These are phyloP conservation scores for Athripsodes cinereus DNA, from an alignment of 2,888 invertebrate genomes.

Conservation along the genomic window DNA sequence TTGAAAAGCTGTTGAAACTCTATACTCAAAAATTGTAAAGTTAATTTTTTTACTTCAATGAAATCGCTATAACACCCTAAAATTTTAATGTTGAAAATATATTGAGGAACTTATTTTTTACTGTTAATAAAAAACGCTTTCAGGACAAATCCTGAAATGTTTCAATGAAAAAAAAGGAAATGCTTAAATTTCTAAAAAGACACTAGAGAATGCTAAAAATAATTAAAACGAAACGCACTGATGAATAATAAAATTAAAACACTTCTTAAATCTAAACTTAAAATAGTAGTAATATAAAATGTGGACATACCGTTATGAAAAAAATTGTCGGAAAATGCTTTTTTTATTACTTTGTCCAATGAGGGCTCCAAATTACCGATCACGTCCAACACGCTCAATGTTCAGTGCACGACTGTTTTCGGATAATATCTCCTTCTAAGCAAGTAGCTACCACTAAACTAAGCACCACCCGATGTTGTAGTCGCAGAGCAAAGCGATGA, in stretches of 20 bases:
- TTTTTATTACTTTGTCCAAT: slow-evolving; percentile 8
- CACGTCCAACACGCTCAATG: slow-evolving; percentile 16
- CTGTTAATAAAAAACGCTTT: no score
- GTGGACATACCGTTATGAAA: slow-evolving; percentile 24
- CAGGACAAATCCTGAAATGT: no score
- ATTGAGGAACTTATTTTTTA: no score
- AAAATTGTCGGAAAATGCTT: slow-evolving; percentile 19
- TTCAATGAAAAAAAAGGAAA: no score
- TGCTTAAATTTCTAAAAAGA: no score
- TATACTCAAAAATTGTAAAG: no score
- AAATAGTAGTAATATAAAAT: background rate
- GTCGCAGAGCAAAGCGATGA: slow-evolving; percentile 4
- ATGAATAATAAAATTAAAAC: background rate
- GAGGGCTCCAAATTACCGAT: slow-evolving; percentile 1
- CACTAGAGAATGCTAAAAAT: no score
- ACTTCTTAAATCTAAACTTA: no score
- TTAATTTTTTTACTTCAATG: no score
- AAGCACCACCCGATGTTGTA: slow-evolving; percentile 15
- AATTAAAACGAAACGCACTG: background rate
- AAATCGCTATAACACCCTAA: no score
- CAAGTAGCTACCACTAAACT: slow-evolving; percentile 11
- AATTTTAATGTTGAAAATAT: no score
- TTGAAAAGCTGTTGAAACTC: no score
- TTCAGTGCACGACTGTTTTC: slow-evolving; percentile 23
- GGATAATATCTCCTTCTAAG: slow-evolving; percentile 6